Evolutionary conservation across 2,113 vertebrate genomes (phyloP).

Genomic region (Arizona elegans): DNA sequence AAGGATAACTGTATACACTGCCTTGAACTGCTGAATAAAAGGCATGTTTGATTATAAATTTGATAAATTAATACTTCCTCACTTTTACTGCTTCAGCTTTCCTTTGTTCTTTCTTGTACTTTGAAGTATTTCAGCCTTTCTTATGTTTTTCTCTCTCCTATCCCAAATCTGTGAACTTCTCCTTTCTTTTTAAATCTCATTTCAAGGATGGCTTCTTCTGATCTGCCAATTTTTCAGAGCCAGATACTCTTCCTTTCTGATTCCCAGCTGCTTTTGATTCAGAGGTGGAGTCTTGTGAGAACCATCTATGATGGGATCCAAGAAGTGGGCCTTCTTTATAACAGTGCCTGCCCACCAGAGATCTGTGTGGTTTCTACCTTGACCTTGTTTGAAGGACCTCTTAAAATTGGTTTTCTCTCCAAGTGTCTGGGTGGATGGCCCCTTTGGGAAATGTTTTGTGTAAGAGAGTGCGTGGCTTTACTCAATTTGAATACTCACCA

Average conservation of each 20-base stretch:
- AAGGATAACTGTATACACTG: neutral
- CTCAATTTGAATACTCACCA: neutral
- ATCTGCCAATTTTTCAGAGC: neutral
- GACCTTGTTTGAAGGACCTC: neutral
- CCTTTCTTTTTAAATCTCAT: neutral
- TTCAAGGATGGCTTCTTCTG: neutral
- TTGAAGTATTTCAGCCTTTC: neutral
- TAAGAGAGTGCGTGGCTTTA: neutral
- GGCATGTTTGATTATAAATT: neutral
- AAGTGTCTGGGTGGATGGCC: neutral
- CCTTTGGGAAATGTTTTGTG: neutral
- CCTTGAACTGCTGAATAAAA: neutral
- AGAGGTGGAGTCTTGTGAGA: neutral
- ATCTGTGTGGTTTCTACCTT: neutral
- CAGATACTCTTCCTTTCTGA: neutral
- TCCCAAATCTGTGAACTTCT: neutral
- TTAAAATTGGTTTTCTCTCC: neutral
- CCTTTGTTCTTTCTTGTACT: neutral
- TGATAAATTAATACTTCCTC: neutral
- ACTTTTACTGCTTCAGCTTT: neutral
- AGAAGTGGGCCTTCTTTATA: neutral
- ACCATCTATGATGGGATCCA: neutral
- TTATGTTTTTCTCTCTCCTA: neutral
- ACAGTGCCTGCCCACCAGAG: neutral
- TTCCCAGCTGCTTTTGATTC: neutral